A percentile compares a stretch with the other conserved stretches of the same genome.
Evolutionary conservation across 2,113 vertebrate genomes (phyloP).

Genomic region (Cyrtonyx montezumae): DNA sequence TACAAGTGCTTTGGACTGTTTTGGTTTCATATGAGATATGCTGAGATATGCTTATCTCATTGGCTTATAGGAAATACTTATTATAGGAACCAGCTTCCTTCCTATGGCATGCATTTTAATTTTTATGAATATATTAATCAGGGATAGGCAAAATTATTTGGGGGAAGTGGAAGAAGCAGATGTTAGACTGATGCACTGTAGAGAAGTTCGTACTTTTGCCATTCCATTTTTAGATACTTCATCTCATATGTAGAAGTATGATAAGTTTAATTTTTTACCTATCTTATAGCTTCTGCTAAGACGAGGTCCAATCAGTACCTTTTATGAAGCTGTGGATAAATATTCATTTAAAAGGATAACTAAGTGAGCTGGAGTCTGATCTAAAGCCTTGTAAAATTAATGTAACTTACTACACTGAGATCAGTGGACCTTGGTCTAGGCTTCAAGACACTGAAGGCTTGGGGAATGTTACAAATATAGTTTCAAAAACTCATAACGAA

Average conservation of each 20-base stretch:
- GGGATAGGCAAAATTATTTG: neutral
- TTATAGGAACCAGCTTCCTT: neutral
- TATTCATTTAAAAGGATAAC: neutral
- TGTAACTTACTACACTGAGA: neutral
- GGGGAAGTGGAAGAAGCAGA: neutral
- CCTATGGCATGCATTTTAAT: neutral
- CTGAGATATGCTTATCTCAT: neutral
- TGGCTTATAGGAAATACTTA: neutral
- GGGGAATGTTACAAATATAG: neutral
- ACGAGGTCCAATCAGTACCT: neutral
- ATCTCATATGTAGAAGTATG: neutral
- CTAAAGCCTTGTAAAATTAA: neutral
- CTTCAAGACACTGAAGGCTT: neutral
- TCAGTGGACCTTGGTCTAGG: neutral
- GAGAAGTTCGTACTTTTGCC: neutral
- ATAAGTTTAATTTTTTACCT: neutral
- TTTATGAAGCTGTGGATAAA: neutral
- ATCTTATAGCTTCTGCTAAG: neutral
- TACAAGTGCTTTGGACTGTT: neutral
- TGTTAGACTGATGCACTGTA: neutral
- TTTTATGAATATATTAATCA: neutral
- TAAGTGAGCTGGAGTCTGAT: neutral
- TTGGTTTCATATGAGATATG: constrained; percentile 11
- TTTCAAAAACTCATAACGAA: neutral
- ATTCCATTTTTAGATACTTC: neutral